phyloP scores from a whole-genome alignment of 2,888 invertebrate genomes.

The Tillus elongatus region DNA sequence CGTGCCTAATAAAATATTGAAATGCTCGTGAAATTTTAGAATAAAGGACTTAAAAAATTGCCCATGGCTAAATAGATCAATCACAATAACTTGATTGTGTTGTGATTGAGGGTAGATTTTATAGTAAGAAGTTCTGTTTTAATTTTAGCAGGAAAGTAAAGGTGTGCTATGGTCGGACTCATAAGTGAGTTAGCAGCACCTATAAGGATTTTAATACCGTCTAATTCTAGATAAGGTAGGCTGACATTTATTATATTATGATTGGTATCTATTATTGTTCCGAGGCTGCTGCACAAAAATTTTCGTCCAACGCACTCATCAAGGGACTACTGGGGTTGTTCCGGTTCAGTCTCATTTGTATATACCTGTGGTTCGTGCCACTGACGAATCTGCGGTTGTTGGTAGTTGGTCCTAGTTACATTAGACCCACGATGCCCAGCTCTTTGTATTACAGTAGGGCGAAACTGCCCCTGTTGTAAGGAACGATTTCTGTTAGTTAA shows the following conservation, averaged over 20 bases:
- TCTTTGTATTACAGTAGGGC: too few relatives aligned
- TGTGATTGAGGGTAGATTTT: neutral
- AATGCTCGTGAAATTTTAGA: neutral
- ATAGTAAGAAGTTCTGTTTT: neutral
- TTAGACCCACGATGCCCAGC: neutral
- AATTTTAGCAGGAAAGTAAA: neutral
- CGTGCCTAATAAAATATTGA: neutral
- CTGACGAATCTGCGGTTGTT: neutral
- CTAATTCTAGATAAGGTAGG: neutral
- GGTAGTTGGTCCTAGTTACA: neutral
- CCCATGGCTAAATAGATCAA: neutral
- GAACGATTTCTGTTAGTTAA: neutral
- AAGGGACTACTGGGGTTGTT: neutral
- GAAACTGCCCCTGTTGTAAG: too few relatives aligned
- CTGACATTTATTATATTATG: neutral
- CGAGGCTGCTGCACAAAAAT: slow-evolving; percentile 2
- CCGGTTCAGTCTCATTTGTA: slow-evolving; percentile 2
- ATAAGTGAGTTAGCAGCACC: neutral
- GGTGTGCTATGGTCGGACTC: neutral
- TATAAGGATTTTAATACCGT: neutral
- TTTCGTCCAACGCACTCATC: neutral
- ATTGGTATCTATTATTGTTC: neutral
- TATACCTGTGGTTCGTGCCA: neutral
- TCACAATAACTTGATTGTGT: neutral
- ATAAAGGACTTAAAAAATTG: neutral